A percentile compares a stretch with the other conserved stretches of the same genome.
Evolutionary conservation across 2,888 invertebrate genomes (phyloP).

Genomic region (Drosophila diplacantha): DNA sequence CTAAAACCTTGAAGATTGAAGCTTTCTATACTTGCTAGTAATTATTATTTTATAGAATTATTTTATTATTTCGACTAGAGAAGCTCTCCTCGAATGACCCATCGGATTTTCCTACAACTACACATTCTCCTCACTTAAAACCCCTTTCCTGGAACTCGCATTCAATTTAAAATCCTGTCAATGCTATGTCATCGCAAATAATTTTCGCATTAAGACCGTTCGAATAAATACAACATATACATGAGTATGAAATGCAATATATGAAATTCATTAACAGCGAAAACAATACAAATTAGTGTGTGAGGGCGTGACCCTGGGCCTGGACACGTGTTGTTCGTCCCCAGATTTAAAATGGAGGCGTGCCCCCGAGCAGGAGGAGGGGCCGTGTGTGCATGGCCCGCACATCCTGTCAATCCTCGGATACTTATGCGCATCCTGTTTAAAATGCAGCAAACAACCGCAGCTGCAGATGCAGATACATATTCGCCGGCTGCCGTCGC

Average conservation of each 20-base stretch:
- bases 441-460: slow-evolving; percentile 46
- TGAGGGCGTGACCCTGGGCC: slow-evolving; percentile 11
- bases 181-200: slow-evolving; percentile 30
- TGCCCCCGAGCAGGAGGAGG: neutral
- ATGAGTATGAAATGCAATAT: slow-evolving; percentile 5
- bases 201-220: slow-evolving; percentile 38
- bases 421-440: slow-evolving; percentile 69
- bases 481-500: slow-evolving; percentile 25
- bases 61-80: neutral
- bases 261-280: slow-evolving; percentile 47
- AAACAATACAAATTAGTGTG: slow-evolving; percentile 43
- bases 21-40: neutral
- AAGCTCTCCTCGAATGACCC: neutral
- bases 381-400: slow-evolving; percentile 60
- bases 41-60: neutral
- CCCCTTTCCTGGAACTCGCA: neutral
- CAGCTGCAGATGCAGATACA: slow-evolving; percentile 50
- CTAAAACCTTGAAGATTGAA: no score
- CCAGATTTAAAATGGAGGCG: slow-evolving; percentile 18
- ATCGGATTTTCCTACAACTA: neutral
- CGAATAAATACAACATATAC: slow-evolving; percentile 18
- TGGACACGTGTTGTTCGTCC: slow-evolving; percentile 25
- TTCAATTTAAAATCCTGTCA: slow-evolving; percentile 2
- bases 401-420: slow-evolving; percentile 70
- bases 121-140: neutral